Evolutionary conservation across 2,113 vertebrate species (phyloP).

Genomic region (Gasterosteus nipponicus): DNA sequence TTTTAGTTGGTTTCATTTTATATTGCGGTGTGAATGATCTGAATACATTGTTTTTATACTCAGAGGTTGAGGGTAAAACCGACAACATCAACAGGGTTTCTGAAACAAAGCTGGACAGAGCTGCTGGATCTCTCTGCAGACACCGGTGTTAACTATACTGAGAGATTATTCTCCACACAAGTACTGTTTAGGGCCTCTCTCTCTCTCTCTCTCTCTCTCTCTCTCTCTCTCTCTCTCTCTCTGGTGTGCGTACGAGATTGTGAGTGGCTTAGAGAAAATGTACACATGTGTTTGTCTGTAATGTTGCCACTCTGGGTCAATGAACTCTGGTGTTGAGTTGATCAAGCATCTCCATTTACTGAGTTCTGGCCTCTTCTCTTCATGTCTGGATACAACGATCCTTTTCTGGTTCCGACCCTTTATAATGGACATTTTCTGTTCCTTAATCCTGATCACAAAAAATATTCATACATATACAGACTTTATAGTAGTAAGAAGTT

Average conservation of each 20-base stretch:
- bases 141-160: slow-evolving; percentile 63
- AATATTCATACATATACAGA: neutral
- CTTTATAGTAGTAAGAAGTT: neutral
- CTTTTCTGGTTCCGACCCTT: neutral
- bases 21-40: neutral
- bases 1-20: neutral
- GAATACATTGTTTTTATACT: neutral
- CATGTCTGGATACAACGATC: slow-evolving; percentile 18
- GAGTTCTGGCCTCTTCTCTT: slow-evolving; percentile 58
- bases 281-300: slow-evolving; percentile 52
- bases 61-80: slow-evolving; percentile 43
- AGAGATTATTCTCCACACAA: slow-evolving; percentile 76
- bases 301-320: slow-evolving; percentile 57
- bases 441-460: neutral
- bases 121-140: slow-evolving; percentile 81
- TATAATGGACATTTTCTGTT: slow-evolving; percentile 8
- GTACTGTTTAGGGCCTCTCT: slow-evolving; percentile 66
- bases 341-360: slow-evolving; percentile 39
- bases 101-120: slow-evolving; percentile 73
- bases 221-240: slow-evolving; percentile 38
- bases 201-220: slow-evolving; percentile 47
- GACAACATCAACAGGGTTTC: slow-evolving; percentile 57
- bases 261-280: slow-evolving; percentile 38
- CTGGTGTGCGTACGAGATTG: slow-evolving; percentile 3
- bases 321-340: slow-evolving; percentile 55